Evolutionary conservation across 1,140 invertebrate species (phyloP), one percentile per base, ranked within the genome.

Genomic region (Zaprionus nigranus): DNA sequence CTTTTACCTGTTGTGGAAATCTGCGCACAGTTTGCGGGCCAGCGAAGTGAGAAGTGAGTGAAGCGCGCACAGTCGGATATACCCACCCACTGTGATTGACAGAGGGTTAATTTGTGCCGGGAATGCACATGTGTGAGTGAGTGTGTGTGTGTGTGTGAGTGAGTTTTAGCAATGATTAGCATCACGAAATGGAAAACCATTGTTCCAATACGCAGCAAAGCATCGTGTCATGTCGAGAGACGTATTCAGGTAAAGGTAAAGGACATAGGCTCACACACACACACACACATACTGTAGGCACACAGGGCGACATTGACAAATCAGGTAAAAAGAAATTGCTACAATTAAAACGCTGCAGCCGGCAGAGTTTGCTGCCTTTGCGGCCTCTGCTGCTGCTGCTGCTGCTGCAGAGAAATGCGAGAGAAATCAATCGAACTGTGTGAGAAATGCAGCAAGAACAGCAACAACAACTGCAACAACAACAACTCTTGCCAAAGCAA

Each of bases 151-250:
- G 58, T 38, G 34, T 71, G 79, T 1, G 65, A 43, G 54, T 26
- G 49, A 36, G 84, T 88, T 87, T 87, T 88, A 75, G 84, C 84
- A 87, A 78, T 87, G 84, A 87, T 87, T 88, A 87, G 84, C 84
- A 87, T 87, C 84, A 88, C 75, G 46, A 84, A 87, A 87, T 78
- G 67, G 70, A 78, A 87, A 88, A 83, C 73, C 65, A 81, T 87
- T 87, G 83, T 87, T 84, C 77, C 83, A 87, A 88, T 87, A 88
- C 81, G 84, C 83, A 84, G 84, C 63, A 57, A 64, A 64, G 73
- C 72, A 38, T 61, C 72, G 26, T 22, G 64, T 13, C 30, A 43
- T 17, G 28, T n/a, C 17, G 22, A 22, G 24, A 22, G 24, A 11
- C 30, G 34, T 40, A 69, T 51, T 68, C 79, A 85, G 84, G 84